A percentile compares a stretch with the other conserved stretches of the same genome.
Evolutionary conservation across 2,113 vertebrate species (phyloP).

Genomic region (Onychostruthus taczanowskii): DNA sequence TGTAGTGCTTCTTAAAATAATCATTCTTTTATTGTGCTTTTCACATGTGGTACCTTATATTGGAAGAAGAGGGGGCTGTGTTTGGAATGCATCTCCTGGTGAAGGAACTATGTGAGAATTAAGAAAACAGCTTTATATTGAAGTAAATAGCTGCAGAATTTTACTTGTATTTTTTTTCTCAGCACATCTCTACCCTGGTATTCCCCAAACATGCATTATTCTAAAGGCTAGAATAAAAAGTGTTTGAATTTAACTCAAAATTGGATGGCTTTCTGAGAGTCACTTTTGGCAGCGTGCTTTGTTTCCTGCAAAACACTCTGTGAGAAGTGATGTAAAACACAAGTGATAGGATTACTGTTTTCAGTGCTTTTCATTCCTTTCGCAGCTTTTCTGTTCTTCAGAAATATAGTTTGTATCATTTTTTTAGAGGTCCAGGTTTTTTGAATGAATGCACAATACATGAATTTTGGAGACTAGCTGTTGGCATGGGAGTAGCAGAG

Average conservation of each 20-base stretch:
- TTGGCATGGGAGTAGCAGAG: not conserved
- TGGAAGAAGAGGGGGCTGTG: not conserved
- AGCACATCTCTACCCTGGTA: not conserved
- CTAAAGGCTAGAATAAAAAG: not conserved
- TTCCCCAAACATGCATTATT: not conserved
- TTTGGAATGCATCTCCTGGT: not conserved
- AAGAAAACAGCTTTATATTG: not conserved
- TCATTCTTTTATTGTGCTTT: not conserved
- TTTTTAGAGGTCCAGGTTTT: not conserved
- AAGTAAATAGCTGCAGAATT: not conserved
- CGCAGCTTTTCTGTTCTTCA: not conserved
- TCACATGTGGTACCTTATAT: rapidly evolving
- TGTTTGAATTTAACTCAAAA: not conserved
- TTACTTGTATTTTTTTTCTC: not conserved
- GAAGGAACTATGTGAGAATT: not conserved
- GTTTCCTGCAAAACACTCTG: not conserved
- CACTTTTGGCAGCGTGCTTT: not conserved
- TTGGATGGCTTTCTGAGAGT: not conserved
- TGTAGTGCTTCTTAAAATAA: not conserved
- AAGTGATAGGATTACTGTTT: not conserved
- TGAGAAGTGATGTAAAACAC: not conserved
- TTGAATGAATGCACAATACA: not conserved
- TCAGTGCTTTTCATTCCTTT: not conserved
- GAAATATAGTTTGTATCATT: not conserved
- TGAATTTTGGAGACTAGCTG: not conserved